A percentile compares a stretch with the other conserved stretches of the same genome.
Conservation (phyloP, 2,113 vertebrate genomes). For the Crypturellus undulatus region DNA sequence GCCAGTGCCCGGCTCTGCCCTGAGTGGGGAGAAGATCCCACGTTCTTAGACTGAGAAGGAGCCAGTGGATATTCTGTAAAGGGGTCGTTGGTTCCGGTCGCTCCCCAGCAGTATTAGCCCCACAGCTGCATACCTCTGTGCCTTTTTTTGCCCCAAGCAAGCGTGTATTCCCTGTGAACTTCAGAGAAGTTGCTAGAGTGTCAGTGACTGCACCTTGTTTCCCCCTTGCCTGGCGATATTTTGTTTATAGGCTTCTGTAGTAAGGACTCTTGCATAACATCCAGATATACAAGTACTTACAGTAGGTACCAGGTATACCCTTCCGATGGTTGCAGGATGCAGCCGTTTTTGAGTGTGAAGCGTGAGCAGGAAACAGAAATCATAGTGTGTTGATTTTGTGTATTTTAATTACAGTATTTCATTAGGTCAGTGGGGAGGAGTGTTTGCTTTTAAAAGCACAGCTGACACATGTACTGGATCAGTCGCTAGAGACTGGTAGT, state of each 20-base stretch:
- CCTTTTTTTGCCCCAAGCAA: constrained; percentile 77
- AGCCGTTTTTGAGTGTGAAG: constrained; percentile 35
- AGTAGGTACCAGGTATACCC: constrained; percentile 13
- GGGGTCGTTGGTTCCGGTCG: constrained; percentile 12
- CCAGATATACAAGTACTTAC: constrained; percentile 41
- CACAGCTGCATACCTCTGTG: constrained; percentile 74
- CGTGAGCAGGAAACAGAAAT: constrained; percentile 42
- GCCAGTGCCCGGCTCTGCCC: neutral
- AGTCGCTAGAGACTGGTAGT: constrained; percentile 76
- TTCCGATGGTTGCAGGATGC: neutral
- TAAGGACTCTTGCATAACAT: constrained; percentile 5
- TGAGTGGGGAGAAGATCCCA: constrained; percentile 15
- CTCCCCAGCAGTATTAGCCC: constrained; percentile 66
- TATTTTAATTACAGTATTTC: constrained; percentile 64
- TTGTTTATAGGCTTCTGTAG: constrained; percentile 41
- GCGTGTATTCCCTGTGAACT: constrained; percentile 48
- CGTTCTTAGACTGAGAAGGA: constrained; percentile 29
- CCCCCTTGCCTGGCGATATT: constrained; percentile 38
- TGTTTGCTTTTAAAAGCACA: constrained; percentile 76
- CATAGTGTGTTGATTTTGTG: constrained; percentile 59
- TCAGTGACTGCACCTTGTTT: constrained; percentile 74
- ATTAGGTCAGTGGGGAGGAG: constrained; percentile 53
- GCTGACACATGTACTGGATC: constrained; percentile 72
- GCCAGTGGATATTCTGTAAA: neutral
- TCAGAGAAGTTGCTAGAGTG: constrained; percentile 52